Percentiles rank a stretch among this genome's conserved stretches.
phyloP scores from a whole-genome alignment of 2,113 vertebrate species.

The Andinoacara biseriatus region DNA sequence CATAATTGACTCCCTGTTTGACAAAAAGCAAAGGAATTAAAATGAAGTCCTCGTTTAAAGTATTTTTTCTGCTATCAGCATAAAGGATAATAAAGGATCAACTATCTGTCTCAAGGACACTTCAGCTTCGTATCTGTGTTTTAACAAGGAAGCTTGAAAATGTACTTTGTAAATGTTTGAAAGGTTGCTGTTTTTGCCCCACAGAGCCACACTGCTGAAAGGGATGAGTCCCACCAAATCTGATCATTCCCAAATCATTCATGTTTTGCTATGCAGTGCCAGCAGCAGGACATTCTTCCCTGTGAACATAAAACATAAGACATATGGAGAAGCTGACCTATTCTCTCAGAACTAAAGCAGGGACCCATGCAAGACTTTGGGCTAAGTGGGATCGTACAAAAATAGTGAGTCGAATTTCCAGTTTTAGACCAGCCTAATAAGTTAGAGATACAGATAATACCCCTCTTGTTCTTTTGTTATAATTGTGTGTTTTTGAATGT shows the following conservation, averaged over 20 bases:
- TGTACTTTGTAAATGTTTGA: slow-evolving; percentile 2
- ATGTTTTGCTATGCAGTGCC: slow-evolving; percentile 14
- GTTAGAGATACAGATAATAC: too few relatives aligned
- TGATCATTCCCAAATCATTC: slow-evolving; percentile 42
- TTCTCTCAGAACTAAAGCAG: too few relatives aligned
- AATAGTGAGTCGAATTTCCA: too few relatives aligned
- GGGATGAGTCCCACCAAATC: slow-evolving; percentile 1
- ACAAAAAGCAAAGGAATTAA: not conserved
- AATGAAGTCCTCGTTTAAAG: not conserved
- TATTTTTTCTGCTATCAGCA: not conserved
- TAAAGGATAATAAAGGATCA: not conserved
- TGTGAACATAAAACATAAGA: slow-evolving; percentile 11
- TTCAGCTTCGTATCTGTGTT: slow-evolving; percentile 8
- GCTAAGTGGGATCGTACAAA: too few relatives aligned
- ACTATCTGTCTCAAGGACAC: slow-evolving; percentile 37
- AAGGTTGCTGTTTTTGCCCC: not conserved
- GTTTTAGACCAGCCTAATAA: too few relatives aligned
- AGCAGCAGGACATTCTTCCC: not conserved
- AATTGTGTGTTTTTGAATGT: too few relatives aligned
- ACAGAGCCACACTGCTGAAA: not conserved
- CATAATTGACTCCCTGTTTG: not conserved
- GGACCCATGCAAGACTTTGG: too few relatives aligned
- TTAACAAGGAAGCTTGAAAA: slow-evolving; percentile 27
- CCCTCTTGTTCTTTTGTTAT: too few relatives aligned
- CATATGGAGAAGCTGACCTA: too few relatives aligned